A percentile compares a stretch with the other conserved stretches of the same genome.
Evolutionary conservation across 1,140 invertebrate species (phyloP).

Genomic region (Thaumetopoea pityocampa): DNA sequence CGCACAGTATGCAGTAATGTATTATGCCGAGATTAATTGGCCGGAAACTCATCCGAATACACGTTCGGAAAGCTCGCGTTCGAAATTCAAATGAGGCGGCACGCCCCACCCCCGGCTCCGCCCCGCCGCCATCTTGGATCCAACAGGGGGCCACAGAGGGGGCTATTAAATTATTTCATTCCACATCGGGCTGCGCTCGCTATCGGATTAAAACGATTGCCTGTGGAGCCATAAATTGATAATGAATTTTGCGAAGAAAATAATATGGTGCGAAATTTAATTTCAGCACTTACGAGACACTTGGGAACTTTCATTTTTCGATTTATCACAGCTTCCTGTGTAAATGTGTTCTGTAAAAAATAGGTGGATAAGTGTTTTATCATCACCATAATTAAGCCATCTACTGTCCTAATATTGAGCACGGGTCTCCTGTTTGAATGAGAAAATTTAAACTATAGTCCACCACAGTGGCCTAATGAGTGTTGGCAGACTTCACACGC

Average conservation of each 20-base stretch:
- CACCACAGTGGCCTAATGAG: no score
- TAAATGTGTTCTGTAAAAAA: no score
- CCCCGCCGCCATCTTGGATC: conserved; percentile 69
- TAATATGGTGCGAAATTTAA: conserved; percentile 60
- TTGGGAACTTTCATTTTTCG: no score
- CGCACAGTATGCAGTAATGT: conserved; percentile 38
- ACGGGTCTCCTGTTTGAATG: no score
- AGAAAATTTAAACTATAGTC: no score
- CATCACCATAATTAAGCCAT: no score
- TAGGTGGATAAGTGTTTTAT: no score
- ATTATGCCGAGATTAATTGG: conserved; percentile 71
- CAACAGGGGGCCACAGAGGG: conserved; percentile 36
- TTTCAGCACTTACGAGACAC: conserved; percentile 40
- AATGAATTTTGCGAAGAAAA: conserved; percentile 71
- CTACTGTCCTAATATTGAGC: no score
- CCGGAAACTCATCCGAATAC: conserved; percentile 69
- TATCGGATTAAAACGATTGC: conserved; percentile 75
- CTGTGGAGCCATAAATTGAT: conserved; percentile 70
- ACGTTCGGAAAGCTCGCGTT: conserved; percentile 69
- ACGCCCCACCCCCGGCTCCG: conserved; percentile 61
- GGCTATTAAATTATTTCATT: conserved; percentile 75
- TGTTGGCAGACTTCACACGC: no score
- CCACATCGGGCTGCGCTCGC: conserved; percentile 60
- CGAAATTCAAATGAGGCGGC: conserved; percentile 74
- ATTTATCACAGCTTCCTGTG: no score